These are phyloP conservation scores for Oncorhynchus nerka DNA, from an alignment of 2,113 vertebrate genomes.

Conservation along the genomic window DNA sequence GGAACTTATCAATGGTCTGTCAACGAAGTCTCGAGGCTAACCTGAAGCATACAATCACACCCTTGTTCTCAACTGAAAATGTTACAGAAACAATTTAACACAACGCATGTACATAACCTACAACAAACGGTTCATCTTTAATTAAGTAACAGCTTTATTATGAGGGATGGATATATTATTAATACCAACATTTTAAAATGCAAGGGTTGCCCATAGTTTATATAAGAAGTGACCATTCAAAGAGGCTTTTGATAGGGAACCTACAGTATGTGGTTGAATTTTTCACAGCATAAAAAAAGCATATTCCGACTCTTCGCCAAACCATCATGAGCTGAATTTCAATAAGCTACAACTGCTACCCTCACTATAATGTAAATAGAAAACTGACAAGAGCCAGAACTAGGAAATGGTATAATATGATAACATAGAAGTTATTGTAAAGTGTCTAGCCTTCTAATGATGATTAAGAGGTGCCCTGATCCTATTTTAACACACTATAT, in stretches of 20 bases:
- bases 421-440: conserved; percentile 49
- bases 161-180: not conserved
- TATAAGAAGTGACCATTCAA: not conserved
- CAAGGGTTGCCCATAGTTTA: not conserved
- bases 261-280: not conserved
- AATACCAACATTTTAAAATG: not conserved
- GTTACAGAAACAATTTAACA: conserved; percentile 12
- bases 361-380: conserved; percentile 19
- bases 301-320: too few relatives aligned
- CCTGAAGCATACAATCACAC: conserved; percentile 14
- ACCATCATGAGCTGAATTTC: too few relatives aligned
- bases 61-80: conserved; percentile 28
- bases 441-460: conserved; percentile 30
- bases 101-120: conserved; percentile 21
- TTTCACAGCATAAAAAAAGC: not conserved
- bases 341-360: too few relatives aligned
- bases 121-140: not conserved
- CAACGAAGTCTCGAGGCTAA: conserved; percentile 33
- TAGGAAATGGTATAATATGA: conserved; percentile 1
- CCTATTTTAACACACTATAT: conserved; percentile 55
- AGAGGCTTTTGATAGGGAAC: not conserved
- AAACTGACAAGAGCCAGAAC: conserved; percentile 19
- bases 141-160: not conserved
- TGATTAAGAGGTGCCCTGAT: conserved; percentile 59
- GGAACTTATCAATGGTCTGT: conserved; percentile 31